phyloP scores from a whole-genome alignment of 2,797 vertebrate genomes.

The Myiotriccus ornatus region DNA sequence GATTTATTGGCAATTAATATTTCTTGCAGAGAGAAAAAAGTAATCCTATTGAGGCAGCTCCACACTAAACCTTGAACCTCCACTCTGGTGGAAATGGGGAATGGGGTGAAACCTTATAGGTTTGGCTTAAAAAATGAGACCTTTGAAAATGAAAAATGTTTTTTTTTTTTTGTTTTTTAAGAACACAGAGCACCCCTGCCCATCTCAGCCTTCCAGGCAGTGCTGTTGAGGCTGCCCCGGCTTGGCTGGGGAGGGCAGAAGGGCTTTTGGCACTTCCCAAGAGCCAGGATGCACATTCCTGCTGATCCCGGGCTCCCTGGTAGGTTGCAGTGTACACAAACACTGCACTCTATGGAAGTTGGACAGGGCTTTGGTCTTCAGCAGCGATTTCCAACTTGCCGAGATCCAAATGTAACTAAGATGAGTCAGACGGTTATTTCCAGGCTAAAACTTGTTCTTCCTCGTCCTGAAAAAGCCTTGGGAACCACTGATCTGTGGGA shows the following conservation, averaged over 20 bases:
- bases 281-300: rapidly evolving
- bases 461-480: background rate
- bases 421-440: slow-evolving; percentile 3
- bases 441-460: slow-evolving; percentile 18
- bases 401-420: background rate
- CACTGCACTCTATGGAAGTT: slow-evolving; percentile 25
- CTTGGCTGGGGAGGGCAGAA: background rate
- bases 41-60: slow-evolving; percentile 21
- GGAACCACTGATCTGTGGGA: background rate
- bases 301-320: background rate
- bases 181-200: background rate
- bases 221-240: background rate
- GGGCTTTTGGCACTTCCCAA: background rate
- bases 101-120: background rate
- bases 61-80: background rate
- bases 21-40: slow-evolving; percentile 43
- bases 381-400: background rate
- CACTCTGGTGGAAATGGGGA: background rate
- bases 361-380: slow-evolving; percentile 16
- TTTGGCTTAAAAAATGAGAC: background rate
- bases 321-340: slow-evolving; percentile 1
- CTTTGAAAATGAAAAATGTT: background rate
- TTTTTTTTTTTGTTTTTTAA: background rate
- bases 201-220: background rate
- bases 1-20: slow-evolving; percentile 66